Base-by-base conservation (phyloP, 2,797 vertebrate species). In the Enteromius trimaculatus region DNA sequence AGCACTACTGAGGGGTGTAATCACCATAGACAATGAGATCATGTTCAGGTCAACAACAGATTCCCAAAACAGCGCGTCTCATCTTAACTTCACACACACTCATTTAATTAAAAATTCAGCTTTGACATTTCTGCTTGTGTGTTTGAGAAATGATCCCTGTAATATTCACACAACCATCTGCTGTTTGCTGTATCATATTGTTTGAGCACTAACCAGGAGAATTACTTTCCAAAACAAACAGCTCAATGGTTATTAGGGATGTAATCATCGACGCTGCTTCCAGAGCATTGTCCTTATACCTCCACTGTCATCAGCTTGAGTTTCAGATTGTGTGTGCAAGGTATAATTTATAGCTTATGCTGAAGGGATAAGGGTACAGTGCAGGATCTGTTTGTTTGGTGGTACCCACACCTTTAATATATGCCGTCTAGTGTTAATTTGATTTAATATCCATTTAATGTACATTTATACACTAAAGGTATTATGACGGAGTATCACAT, bases 261-360 rank as follows among this genome's bases (percentile, higher is more conserved):
- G 77, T 51, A 79, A 51, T 26, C 31, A 11, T 55, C 64, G 39
- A 53, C 51, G 10, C 5, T 58, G 23, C 47, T 64, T 64, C 16
- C 58, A 44, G 23, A 21, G 75, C 29, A 39, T 19, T 53, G 42
- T 19, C 21, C 55, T 53, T 39, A 53, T 39, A 39, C 9, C 53
- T 29, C 7, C 34, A 26, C 37, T 77, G 55, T 37, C 42, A 1
- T 81, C 19, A 16, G 34, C 34, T 29, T 80, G 66, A 64, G 55
- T 23, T 72, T 81, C 8, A 72, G 26, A 17, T 55, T 13, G 23
- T 58, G 79, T 60, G 51, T 65, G 58, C 29, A 60, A 65, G 21
- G 7, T 74, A 26, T 44, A 16, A 19, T 75, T 19, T 34, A 17
- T 75, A 1, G 65, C 29, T 65, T 21, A 26, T 10, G 42, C 34